A percentile compares a stretch with the other conserved stretches of the same genome.
Evolutionary conservation across 2,888 invertebrate genomes (phyloP).

Genomic region (Fissipunctia ypsillon): DNA sequence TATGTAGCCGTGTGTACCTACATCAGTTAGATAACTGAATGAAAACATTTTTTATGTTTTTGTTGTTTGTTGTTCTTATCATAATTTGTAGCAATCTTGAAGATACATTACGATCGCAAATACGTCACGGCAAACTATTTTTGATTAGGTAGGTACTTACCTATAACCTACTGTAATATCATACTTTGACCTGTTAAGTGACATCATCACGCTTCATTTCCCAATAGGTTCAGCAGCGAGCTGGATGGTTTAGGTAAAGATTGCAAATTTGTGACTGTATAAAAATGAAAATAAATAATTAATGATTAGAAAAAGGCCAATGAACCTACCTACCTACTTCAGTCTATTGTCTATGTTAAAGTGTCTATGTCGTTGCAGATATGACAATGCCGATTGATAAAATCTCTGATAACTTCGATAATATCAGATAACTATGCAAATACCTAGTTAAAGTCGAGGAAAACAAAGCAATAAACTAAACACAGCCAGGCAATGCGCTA

Average conservation of each 20-base stretch:
- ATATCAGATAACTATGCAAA: conserved; percentile 10
- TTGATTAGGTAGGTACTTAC: not conserved
- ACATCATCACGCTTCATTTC: not conserved
- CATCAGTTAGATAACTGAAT: not conserved
- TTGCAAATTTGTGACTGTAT: not conserved
- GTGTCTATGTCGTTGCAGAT: conserved; percentile 8
- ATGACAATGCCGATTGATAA: conserved; percentile 4
- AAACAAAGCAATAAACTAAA: not conserved
- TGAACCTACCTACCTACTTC: not conserved
- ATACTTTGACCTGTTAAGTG: too few relatives aligned
- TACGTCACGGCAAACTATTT: conserved; percentile 27
- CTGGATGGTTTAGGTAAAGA: not conserved
- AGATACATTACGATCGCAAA: not conserved
- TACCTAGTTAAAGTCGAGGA: not conserved
- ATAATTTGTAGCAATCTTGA: conserved; percentile 10
- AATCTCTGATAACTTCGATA: not conserved
- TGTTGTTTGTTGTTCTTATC: conserved; percentile 27
- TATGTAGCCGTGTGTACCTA: too few relatives aligned
- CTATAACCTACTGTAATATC: not conserved
- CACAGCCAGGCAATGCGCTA: not conserved
- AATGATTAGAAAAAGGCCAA: not conserved
- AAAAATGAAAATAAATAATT: not conserved
- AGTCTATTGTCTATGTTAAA: not conserved
- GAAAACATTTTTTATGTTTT: conserved; percentile 5
- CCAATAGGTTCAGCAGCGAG: not conserved